These are phyloP conservation scores for Spilosoma lubricipeda DNA, from an alignment of 2,888 invertebrate species.

Conservation along the genomic window DNA sequence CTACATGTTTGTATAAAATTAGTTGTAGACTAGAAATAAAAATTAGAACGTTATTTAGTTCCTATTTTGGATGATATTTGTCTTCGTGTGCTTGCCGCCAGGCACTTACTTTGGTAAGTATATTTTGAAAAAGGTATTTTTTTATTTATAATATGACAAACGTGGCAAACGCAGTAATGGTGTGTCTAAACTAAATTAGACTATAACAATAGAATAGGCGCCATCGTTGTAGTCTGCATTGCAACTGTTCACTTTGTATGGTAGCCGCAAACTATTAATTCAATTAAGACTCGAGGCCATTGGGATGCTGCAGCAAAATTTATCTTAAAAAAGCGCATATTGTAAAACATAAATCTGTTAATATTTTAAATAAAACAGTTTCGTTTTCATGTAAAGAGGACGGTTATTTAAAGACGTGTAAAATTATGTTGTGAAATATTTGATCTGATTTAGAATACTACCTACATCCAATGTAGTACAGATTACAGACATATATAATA, in stretches of 20 bases:
- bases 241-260: conserved; percentile 47
- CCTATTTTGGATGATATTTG: background rate
- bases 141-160: no score
- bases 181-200: background rate
- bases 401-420: background rate
- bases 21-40: background rate
- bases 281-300: conserved; percentile 56
- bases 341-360: background rate
- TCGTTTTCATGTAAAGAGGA: background rate
- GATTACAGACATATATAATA: no score
- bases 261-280: conserved; percentile 68
- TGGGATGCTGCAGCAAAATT: conserved; percentile 54
- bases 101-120: no score
- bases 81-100: background rate
- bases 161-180: no score
- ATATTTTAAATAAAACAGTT: background rate
- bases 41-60: no score
- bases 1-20: background rate
- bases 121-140: no score
- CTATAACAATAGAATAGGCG: background rate
- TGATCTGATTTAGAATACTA: background rate
- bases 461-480: no score
- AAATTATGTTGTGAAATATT: background rate
- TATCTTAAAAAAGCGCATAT: conserved; percentile 33
- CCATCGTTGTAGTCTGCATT: conserved; percentile 25